These are phyloP conservation scores for Microctonus hyperodae DNA, from an alignment of 2,888 invertebrate species.

Conservation along the genomic window DNA sequence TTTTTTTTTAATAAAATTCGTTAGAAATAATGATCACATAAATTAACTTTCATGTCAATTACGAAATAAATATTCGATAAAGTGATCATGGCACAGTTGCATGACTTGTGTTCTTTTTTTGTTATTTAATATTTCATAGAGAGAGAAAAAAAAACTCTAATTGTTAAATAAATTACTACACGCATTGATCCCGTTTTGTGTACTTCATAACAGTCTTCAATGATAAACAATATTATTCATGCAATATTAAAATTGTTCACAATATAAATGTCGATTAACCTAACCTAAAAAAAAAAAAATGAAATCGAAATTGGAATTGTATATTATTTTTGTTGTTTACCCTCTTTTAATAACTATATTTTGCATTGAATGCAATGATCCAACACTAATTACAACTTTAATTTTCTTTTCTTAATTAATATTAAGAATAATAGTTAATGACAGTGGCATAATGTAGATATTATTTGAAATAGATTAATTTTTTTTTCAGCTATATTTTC, in stretches of 20 bases:
- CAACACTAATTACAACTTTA: conserved; percentile 22
- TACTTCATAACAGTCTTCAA: conserved; percentile 46
- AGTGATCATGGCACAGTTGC: not conserved
- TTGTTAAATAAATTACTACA: conserved; percentile 41
- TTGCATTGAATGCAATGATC: conserved; percentile 23
- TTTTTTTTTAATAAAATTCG: not conserved
- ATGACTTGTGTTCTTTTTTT: not conserved
- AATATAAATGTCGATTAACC: too few relatives aligned
- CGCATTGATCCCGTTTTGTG: conserved; percentile 55
- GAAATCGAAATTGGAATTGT: conserved; percentile 11
- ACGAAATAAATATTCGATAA: not conserved
- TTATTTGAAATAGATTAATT: conserved; percentile 50
- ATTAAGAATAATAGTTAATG: conserved; percentile 43
- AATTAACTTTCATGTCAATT: not conserved
- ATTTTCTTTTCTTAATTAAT: conserved; percentile 23
- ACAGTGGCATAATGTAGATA: conserved; percentile 41
- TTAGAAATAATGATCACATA: not conserved
- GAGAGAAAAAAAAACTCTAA: conserved; percentile 24
- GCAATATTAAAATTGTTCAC: conserved; percentile 28
- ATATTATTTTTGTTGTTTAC: conserved; percentile 34
- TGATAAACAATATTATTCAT: conserved; percentile 39
- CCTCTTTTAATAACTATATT: conserved; percentile 26
- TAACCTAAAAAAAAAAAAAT: too few relatives aligned
- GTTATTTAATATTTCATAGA: not conserved
- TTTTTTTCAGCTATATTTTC: conserved; percentile 21